Evolutionary conservation across 2,888 invertebrate genomes (phyloP).

Genomic region (Polydrusus cervinus): DNA sequence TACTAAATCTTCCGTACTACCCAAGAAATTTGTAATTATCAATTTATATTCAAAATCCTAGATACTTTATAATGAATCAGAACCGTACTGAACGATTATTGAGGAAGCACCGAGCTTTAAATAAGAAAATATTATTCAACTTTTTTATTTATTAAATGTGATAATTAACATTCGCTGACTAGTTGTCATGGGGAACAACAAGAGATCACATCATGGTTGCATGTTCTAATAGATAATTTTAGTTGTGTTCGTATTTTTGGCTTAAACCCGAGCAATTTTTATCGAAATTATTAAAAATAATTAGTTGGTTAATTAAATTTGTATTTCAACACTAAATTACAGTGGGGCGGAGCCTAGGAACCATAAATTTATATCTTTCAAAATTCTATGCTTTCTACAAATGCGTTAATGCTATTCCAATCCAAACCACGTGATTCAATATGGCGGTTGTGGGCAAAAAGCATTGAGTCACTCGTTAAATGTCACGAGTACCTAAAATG

Average conservation of each 20-base stretch:
- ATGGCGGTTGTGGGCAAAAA: too few relatives aligned
- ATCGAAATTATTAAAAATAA: conserved; percentile 17
- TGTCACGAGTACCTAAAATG: too few relatives aligned
- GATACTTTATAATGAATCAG: conserved; percentile 18
- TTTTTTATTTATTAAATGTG: conserved; percentile 27
- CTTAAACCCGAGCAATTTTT: conserved; percentile 14
- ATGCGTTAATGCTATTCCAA: too few relatives aligned
- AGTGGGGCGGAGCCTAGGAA: not conserved
- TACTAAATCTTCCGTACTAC: conserved; percentile 8
- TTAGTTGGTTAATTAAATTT: conserved; percentile 11
- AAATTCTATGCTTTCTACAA: not conserved
- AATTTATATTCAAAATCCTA: conserved; percentile 29
- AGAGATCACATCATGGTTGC: conserved; percentile 30
- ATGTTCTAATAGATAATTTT: conserved; percentile 34
- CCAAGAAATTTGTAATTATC: conserved; percentile 17
- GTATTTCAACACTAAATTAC: not conserved
- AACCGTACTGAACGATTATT: conserved; percentile 13
- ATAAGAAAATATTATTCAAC: conserved; percentile 8
- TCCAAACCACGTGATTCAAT: too few relatives aligned
- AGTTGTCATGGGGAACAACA: conserved; percentile 37
- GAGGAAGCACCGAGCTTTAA: conserved; percentile 9
- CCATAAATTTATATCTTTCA: not conserved
- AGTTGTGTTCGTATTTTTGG: conserved; percentile 34
- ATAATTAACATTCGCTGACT: conserved; percentile 4
- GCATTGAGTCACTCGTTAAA: too few relatives aligned